Percentiles rank a stretch among this genome's conserved stretches.
Conservation (phyloP, 2,888 invertebrate genomes). For the Suillia variegata region DNA sequence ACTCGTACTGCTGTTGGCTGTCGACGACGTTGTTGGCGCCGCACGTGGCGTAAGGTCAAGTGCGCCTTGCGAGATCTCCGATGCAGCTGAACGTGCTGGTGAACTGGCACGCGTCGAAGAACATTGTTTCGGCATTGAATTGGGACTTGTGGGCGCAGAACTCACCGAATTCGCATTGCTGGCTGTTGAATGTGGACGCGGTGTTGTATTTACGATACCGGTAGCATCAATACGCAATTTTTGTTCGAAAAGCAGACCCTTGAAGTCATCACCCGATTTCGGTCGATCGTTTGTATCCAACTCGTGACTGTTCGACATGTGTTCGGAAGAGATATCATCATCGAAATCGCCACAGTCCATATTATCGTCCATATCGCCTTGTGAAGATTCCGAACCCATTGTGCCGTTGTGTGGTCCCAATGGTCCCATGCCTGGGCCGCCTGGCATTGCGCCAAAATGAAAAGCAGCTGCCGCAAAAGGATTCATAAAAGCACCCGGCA, state of each 20-base stretch:
- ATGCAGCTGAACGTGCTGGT: conserved; percentile 57
- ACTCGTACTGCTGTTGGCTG: conserved; percentile 54
- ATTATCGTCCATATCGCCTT: conserved; percentile 59
- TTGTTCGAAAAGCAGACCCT: conserved; percentile 57
- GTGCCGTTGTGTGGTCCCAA: conserved; percentile 49
- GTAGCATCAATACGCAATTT: conserved; percentile 56
- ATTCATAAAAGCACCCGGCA: conserved; percentile 60
- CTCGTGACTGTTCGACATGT: conserved; percentile 55
- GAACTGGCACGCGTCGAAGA: conserved; percentile 38
- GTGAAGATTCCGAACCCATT: conserved; percentile 59
- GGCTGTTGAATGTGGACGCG: conserved; percentile 45
- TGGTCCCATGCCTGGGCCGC: conserved; percentile 36
- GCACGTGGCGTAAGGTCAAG: conserved; percentile 67
- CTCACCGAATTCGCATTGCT: conserved; percentile 48
- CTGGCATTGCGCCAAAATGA: conserved; percentile 57
- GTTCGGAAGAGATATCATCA: conserved; percentile 57
- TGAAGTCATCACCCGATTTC: conserved; percentile 57
- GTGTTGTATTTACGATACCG: conserved; percentile 45
- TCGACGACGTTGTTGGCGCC: conserved; percentile 31
- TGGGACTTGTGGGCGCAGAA: conserved; percentile 56
- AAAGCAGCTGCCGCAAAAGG: conserved; percentile 60
- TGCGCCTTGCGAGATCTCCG: conserved; percentile 64
- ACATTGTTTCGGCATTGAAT: conserved; percentile 35
- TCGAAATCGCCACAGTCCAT: conserved; percentile 61
- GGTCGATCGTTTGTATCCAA: conserved; percentile 49